A percentile compares a stretch with the other conserved stretches of the same genome.
Evolutionary conservation across 2,113 vertebrate genomes (phyloP).

Genomic region (Ptyas mucosa): DNA sequence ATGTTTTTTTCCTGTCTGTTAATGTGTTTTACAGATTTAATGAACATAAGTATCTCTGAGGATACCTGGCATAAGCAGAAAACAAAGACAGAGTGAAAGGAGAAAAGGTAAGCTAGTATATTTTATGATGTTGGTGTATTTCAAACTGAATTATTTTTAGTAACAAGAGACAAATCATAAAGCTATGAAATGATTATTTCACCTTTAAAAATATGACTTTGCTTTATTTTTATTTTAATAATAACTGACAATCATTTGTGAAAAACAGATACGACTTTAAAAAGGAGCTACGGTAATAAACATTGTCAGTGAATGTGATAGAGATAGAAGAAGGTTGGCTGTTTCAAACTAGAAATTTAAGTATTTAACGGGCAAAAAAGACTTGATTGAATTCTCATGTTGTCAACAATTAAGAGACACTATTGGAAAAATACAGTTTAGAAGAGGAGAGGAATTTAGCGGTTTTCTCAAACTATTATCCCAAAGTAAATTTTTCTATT

Average conservation of each 20-base stretch:
- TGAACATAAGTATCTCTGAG: not conserved
- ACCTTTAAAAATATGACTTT: not conserved
- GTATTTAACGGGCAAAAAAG: not conserved
- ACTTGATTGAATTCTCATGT: not conserved
- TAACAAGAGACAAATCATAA: not conserved
- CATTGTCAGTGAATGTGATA: not conserved
- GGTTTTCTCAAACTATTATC: not conserved
- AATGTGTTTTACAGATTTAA: constrained; percentile 36
- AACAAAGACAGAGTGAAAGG: not conserved
- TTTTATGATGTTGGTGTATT: not conserved
- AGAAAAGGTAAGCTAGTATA: constrained; percentile 53
- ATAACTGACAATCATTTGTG: not conserved
- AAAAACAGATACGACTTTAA: not conserved
- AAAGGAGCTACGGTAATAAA: not conserved
- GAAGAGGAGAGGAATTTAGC: not conserved
- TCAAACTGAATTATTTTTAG: not conserved
- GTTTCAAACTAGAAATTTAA: not conserved
- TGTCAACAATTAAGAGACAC: not conserved
- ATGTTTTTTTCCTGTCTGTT: constrained; percentile 10
- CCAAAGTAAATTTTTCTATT: not conserved
- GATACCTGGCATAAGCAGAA: not conserved
- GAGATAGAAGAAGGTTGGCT: not conserved
- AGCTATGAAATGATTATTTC: not conserved
- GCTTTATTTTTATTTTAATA: not conserved
- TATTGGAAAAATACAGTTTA: not conserved